phyloP scores from a whole-genome alignment of 37 sponge, comb jelly and placozoan genomes.

The Amphimedon queenslandica region DNA sequence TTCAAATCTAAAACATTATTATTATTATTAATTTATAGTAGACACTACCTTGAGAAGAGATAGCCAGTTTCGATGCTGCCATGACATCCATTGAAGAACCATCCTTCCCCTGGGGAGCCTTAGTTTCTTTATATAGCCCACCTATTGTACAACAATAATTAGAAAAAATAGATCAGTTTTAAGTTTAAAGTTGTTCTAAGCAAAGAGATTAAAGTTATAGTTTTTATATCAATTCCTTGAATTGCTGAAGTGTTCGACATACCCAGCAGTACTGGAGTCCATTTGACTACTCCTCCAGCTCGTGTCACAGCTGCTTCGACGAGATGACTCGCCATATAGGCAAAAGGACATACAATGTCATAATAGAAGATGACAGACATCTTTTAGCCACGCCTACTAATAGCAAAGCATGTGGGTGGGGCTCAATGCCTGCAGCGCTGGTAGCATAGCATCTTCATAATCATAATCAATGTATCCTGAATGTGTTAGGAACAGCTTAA shows the following conservation, averaged over 20 bases:
- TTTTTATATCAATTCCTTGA: neutral
- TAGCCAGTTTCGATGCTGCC: conserved; percentile 55
- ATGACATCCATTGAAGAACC: conserved; percentile 86
- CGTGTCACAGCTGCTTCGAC: conserved; percentile 49
- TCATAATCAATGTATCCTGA: too few species aligned
- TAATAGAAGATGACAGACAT: conserved; percentile 65
- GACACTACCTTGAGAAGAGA: conserved; percentile 40
- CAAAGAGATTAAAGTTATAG: neutral
- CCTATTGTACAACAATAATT: too few species aligned
- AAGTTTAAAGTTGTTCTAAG: neutral
- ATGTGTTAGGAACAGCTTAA: too few species aligned
- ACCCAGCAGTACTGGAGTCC: conserved; percentile 92
- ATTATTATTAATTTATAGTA: neutral
- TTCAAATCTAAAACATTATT: conserved; percentile 43
- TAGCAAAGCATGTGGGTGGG: neutral
- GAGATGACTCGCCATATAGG: conserved; percentile 79
- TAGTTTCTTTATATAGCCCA: conserved; percentile 74
- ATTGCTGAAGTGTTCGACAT: neutral
- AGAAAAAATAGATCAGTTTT: neutral
- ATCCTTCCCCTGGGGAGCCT: conserved; percentile 77
- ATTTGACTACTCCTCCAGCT: conserved; percentile 42
- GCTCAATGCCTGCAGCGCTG: too few species aligned
- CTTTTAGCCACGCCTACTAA: neutral
- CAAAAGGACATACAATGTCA: conserved; percentile 94
- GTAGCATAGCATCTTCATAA: too few species aligned